Base-by-base conservation (phyloP, 1,140 invertebrate species). In the Drosophila melanogaster region DNA sequence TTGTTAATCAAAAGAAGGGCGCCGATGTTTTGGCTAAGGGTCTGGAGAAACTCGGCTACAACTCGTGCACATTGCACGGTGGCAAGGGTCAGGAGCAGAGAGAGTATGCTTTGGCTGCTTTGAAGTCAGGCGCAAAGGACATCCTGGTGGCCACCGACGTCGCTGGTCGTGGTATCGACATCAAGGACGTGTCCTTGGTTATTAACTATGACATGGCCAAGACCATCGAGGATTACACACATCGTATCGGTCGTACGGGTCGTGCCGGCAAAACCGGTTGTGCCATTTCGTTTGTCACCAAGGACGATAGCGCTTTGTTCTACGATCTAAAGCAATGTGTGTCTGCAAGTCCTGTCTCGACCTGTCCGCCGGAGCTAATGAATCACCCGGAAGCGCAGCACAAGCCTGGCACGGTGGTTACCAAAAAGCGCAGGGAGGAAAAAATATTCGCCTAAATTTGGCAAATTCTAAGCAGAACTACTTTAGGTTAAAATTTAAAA, bases 171-270 rank as follows among this genome's bases (percentile, higher is more conserved):
- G 99, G 99, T 98, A 99, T 99, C 75, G 99, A 99, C 91, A 99
- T 99, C 85, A 99, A 99, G 92, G 98, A 99, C 93, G 99, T 99
- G 0, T 98, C 98, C 1, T 94, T 99, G 93, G 98, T 99, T 66
- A 98, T 99, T 77, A 99, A 99, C 93, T 99, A 99, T 81, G 99
- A 99, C 92, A 99, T 99, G 99, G 98, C 98, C 0, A 99, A 99
- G 93, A 96, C 96, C 53, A 99, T 99, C 91, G 98, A 99, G 95
- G 98, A 99, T 94, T 99, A 99, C 87, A 99, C 98, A 0, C 99
- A 99, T 96, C 96, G 99, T 95, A 99, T 99, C 92, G 99, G 99
- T 92, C 95, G 99, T 94, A 99, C 99, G 0, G 99, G 99, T 90
- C 97, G 99, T 93, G 99, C 99, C 14, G 99, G 99, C 37, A 99